Percentiles rank a stretch among this genome's conserved stretches.
Conservation (phyloP, 2,888 invertebrate genomes). For the Idaea straminata region DNA sequence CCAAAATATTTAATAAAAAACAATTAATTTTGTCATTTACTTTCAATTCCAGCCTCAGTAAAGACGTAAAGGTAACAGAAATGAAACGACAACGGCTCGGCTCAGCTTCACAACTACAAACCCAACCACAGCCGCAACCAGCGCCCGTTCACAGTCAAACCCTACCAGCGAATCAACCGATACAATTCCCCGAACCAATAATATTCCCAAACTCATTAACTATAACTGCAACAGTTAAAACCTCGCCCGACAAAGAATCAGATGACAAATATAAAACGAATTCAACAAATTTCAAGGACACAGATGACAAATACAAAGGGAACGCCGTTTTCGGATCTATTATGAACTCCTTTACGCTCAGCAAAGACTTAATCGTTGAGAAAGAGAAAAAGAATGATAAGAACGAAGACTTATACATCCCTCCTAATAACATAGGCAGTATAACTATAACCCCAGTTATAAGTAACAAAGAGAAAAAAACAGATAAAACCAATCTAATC, state of each 20-base stretch:
- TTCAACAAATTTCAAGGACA: constrained; percentile 12
- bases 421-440: constrained; percentile 67
- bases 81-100: constrained; percentile 55
- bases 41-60: constrained; percentile 60
- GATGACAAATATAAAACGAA: not conserved
- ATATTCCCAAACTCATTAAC: constrained; percentile 72
- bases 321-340: constrained; percentile 45
- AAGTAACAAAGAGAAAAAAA: constrained; percentile 49
- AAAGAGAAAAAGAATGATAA: constrained; percentile 48
- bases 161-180: constrained; percentile 16
- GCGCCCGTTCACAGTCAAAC: constrained; percentile 10
- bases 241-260: constrained; percentile 31
- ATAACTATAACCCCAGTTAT: constrained; percentile 72
- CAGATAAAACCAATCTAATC: constrained; percentile 53
- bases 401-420: constrained; percentile 62
- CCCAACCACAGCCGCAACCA: constrained; percentile 9
- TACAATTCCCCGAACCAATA: constrained; percentile 54
- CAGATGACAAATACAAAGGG: constrained; percentile 39
- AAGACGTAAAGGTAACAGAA: constrained; percentile 61
- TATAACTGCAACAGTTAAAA: constrained; percentile 56
- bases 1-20: not conserved
- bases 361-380: constrained; percentile 58
- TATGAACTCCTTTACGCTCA: constrained; percentile 47
- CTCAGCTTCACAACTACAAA: constrained; percentile 39
- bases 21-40: not conserved